Evolutionary conservation across 2,888 invertebrate species (phyloP), one percentile per base, ranked within the genome.

Genomic region (Amiota communis): DNA sequence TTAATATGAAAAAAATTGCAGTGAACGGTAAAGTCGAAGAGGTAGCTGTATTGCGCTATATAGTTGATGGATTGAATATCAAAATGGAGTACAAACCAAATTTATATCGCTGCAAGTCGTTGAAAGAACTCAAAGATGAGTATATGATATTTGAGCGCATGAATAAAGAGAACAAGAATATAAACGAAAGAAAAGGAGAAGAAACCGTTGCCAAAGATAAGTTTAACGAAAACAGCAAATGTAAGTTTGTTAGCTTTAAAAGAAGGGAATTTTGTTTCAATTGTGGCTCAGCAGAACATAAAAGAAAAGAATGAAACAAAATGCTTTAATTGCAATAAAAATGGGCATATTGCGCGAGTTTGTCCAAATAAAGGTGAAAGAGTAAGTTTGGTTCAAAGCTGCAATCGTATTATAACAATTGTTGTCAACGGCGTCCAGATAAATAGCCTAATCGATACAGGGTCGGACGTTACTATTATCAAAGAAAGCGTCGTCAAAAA

Each of bases 391-490:
- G 64, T 71, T 23, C 13, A 64, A 64, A 51, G 64, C 36, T 13
- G 11, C 10, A 23, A 17, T 15, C 63, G 71, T n/a, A 64, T 47
- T 17, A 71, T 65, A 64, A 12, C 8, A 20, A 57, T 70, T 36
- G 8, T 8, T 47, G 12, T 71, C 15, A 71, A 71, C 23, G 63
- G 48, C 36, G 23, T 53, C 15, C 46, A 64, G 46, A 51, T 71
- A 8, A 15, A 8, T 11, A 10, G 64, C 56, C 23, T 71, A 23
- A 47, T 71, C 23, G 71, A 64, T 61, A 64, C 71, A 46, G 64
- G n/a, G n/a, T n/a, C n/a, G n/a, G 71, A 71, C 48, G 64, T 71
- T 49, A 47, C 71, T 10, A 64, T 71, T 64, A 49, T 71, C 17
- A 64, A 36, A 17, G 12, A 64, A 49, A 49, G 15, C n/a, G 23